phyloP scores from a whole-genome alignment of 1,140 invertebrate genomes.

The Drosophila miranda region DNA sequence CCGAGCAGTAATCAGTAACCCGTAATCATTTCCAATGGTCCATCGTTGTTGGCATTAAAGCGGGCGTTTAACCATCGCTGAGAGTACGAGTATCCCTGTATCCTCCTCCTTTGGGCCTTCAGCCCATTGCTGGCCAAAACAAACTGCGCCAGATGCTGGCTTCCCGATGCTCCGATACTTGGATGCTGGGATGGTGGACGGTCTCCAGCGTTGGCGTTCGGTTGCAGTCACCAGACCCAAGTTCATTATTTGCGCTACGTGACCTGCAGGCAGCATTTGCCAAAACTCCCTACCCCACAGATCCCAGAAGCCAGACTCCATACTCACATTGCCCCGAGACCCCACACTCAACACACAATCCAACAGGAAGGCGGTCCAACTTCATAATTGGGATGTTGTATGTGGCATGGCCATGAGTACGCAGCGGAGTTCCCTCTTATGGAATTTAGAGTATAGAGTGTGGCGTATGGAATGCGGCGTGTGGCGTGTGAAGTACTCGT shows the following conservation, averaged over 20 bases:
- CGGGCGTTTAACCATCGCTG: not conserved
- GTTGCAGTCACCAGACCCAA: conserved; percentile 40
- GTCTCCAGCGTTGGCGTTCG: conserved; percentile 7
- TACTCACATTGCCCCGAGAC: not conserved
- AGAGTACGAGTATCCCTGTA: not conserved
- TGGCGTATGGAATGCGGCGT: not conserved
- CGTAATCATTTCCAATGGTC: conserved; percentile 55
- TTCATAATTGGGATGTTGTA: conserved; percentile 52
- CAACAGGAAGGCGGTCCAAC: conserved; percentile 30
- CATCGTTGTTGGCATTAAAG: conserved; percentile 47
- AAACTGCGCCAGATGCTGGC: conserved; percentile 31
- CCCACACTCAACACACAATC: not conserved
- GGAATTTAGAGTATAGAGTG: not conserved
- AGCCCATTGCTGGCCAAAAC: conserved; percentile 29
- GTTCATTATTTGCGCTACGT: conserved; percentile 74
- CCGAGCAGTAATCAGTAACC: conserved; percentile 53
- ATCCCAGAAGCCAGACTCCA: not conserved
- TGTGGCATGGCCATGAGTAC: conserved; percentile 3
- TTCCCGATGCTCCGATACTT: too few relatives aligned
- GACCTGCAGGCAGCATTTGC: conserved; percentile 60
- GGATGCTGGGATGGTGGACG: too few relatives aligned
- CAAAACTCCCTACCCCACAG: conserved; percentile 14
- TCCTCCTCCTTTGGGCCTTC: conserved; percentile 2
- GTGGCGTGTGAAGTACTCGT: too few relatives aligned
- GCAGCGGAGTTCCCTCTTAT: not conserved